phyloP scores from a whole-genome alignment of 2,797 vertebrate species.

The Melanotaenia pygmaea region DNA sequence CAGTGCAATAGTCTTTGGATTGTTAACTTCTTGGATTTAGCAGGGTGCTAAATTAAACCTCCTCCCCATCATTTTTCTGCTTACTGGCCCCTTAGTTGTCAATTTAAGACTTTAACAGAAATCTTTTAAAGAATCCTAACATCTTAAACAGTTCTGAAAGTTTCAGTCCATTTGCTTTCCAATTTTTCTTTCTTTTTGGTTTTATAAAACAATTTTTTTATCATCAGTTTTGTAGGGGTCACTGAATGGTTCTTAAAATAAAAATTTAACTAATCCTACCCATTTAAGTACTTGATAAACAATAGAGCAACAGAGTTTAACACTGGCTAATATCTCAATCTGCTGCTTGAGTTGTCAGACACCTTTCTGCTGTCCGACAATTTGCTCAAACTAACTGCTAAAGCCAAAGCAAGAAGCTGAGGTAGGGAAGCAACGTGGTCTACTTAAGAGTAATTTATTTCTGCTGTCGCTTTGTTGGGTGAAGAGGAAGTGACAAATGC shows the following conservation, averaged over 20 bases:
- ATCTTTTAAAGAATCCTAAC: not conserved
- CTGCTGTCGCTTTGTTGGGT: slow-evolving; percentile 83
- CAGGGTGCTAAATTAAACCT: not conserved
- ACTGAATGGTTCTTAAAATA: too few species aligned
- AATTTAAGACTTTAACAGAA: not conserved
- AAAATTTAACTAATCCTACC: not conserved
- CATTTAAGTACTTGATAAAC: not conserved
- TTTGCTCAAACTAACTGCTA: slow-evolving; percentile 38
- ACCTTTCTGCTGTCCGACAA: slow-evolving; percentile 9
- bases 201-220: not conserved
- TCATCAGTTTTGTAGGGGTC: too few species aligned
- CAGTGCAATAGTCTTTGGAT: slow-evolving; percentile 1
- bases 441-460: slow-evolving; percentile 87
- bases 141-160: not conserved
- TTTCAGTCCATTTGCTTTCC: not conserved
- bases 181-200: not conserved
- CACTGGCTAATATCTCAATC: not conserved
- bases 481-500: slow-evolving; percentile 84
- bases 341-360: slow-evolving; percentile 4
- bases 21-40: slow-evolving; percentile 7
- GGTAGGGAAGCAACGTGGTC: slow-evolving; percentile 69
- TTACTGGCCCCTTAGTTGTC: not conserved
- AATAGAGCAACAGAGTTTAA: not conserved
- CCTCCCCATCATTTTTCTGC: not conserved
- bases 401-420: slow-evolving; percentile 52